Percentiles rank a stretch among this genome's conserved stretches.
These are phyloP conservation scores for Atrichornis clamosus DNA, from an alignment of 2,113 vertebrate species.

Conservation along the genomic window DNA sequence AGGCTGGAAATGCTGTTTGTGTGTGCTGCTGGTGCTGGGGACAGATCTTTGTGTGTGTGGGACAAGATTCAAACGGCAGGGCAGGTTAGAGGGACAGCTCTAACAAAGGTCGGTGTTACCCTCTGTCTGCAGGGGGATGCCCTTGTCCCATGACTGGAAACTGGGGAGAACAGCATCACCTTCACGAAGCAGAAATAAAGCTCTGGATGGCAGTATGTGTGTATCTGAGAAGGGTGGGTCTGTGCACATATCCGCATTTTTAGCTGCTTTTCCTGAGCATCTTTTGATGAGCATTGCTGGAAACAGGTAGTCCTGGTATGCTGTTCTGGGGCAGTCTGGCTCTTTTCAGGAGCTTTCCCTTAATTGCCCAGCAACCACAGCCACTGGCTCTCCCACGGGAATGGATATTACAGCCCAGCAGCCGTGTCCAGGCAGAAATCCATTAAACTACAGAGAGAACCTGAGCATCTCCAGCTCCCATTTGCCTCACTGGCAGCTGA, in stretches of 20 bases:
- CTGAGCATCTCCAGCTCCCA: neutral
- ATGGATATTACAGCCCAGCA: neutral
- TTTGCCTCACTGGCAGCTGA: neutral
- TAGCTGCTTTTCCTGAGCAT: neutral
- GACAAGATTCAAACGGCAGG: neutral
- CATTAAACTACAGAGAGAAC: neutral
- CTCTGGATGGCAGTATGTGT: too few species aligned
- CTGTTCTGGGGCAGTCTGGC: neutral
- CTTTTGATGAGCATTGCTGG: neutral
- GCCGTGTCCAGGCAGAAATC: neutral
- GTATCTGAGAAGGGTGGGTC: neutral
- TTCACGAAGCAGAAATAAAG: neutral
- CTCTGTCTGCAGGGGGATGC: neutral
- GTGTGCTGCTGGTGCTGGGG: neutral
- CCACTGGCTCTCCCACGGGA: neutral
- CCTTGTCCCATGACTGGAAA: neutral
- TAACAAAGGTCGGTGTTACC: neutral
- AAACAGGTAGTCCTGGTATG: neutral
- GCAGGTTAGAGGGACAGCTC: neutral
- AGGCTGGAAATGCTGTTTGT: neutral
- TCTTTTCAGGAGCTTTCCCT: neutral
- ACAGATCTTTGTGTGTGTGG: neutral
- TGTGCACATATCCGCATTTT: fast-evolving
- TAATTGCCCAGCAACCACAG: neutral
- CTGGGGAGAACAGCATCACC: neutral